phyloP scores from a whole-genome alignment of 2,797 vertebrate species.

The Danio kyathit region DNA sequence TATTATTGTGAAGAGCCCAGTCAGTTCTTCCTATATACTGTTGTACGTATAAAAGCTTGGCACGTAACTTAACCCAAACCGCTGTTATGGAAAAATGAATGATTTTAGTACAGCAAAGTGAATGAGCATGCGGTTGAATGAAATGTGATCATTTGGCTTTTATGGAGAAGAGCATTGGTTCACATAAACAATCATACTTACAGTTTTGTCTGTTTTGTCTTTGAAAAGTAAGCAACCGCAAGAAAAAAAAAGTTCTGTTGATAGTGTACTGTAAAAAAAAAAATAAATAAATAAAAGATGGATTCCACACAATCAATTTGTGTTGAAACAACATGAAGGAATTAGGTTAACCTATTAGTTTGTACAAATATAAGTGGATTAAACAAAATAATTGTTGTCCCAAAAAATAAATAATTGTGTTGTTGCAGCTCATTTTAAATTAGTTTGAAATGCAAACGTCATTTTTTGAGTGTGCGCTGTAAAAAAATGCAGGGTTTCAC shows the following conservation, averaged over 20 bases:
- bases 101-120: neutral
- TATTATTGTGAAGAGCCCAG: neutral
- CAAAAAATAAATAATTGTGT: no score
- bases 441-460: no score
- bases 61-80: neutral
- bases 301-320: no score
- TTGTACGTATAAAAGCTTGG: neutral
- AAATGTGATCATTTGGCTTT: neutral
- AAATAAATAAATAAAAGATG: no score
- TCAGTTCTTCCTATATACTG: slow-evolving; percentile 3
- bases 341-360: no score
- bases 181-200: neutral
- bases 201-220: neutral
- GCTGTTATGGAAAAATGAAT: neutral
- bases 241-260: neutral
- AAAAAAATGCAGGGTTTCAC: no score
- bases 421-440: no score
- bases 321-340: no score
- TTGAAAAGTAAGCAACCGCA: neutral
- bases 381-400: no score
- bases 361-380: no score
- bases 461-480: no score
- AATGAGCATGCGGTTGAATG: slow-evolving; percentile 1
- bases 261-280: neutral
- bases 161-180: neutral